Base-by-base conservation (phyloP, 2,888 invertebrate genomes). In the Cryptus armator region DNA sequence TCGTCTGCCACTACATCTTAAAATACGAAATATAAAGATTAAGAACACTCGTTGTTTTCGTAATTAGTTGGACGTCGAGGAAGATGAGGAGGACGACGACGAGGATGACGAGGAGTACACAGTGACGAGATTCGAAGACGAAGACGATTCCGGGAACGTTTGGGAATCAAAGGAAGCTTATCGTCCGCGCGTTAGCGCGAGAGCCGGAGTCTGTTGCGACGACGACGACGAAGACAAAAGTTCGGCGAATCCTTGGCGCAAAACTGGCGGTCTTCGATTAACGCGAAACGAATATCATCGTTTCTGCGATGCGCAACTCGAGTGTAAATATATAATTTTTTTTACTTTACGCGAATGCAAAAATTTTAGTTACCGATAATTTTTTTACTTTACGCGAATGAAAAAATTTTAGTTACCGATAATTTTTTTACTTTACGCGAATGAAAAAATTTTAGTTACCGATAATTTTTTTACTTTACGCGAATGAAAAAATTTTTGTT, bases 261-360 rank as follows among this genome's bases (percentile, higher is more conserved):
- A 89, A 78, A 91, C 92, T 7, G 93, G 92, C 3, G 92, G 91
- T 44, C 87, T 93, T 44, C 89, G 92, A 67, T 89, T 96, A 92
- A 96, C 97, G 78, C 96, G 96, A 94, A 96, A 97, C 94, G 97
- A 97, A 94, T 97, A 97, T 94, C 97, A 97, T 93, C 96, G 96
- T 94, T 96, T 96, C 94, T 96, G 96, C 95, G 97, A 97, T 94
- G 95, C 96, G 92, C 96, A 97, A 92, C 95, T 97, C 90, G 97
- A 97, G 96, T 97, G 97, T 97, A 96, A 91, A 72, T 48, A 78
- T 76, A 51, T 43, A 14, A 14, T 6, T 46, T 4, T 24, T 46
- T 16, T 59, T 24, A 59, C 19, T 29, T 19, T n/a, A 59, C 83
- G 53, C 48, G 7, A 44, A 64, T 77, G 67, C 71, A 64, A 14